Conservation (phyloP, 2,888 invertebrate genomes). For the Cryptophagus acutangulus region DNA sequence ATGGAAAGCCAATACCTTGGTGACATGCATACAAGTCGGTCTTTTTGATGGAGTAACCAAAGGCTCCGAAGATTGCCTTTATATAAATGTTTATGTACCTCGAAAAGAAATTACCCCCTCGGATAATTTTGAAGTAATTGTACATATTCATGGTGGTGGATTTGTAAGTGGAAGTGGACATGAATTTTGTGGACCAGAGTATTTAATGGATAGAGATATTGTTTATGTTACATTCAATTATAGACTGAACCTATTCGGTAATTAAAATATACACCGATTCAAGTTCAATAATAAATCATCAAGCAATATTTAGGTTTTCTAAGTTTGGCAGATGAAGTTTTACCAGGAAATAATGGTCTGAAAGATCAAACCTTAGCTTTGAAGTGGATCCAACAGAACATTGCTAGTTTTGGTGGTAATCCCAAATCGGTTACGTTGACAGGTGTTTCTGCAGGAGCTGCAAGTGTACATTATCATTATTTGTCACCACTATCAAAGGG, state of each 20-base stretch:
- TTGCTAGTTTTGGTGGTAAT: constrained; percentile 64
- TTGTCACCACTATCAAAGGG: constrained; percentile 59
- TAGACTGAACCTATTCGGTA: constrained; percentile 53
- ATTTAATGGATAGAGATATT: constrained; percentile 58
- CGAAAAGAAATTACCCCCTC: constrained; percentile 25
- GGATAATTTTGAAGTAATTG: constrained; percentile 52
- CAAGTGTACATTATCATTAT: constrained; percentile 66
- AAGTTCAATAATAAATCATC: too few relatives aligned
- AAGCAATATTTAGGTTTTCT: too few relatives aligned
- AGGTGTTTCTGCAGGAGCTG: constrained; percentile 68
- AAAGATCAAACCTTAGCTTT: constrained; percentile 68
- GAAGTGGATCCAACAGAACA: constrained; percentile 62
- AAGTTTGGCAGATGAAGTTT: constrained; percentile 61
- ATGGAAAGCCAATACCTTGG: constrained; percentile 55
- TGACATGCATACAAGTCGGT: constrained; percentile 9
- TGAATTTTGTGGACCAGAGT: constrained; percentile 51
- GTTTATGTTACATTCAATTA: constrained; percentile 63
- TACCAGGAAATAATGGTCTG: constrained; percentile 66
- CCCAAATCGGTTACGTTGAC: constrained; percentile 59
- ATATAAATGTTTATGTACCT: constrained; percentile 56
- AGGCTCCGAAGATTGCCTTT: constrained; percentile 62
- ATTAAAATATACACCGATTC: too few relatives aligned
- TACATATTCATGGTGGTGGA: constrained; percentile 59
- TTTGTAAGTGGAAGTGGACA: constrained; percentile 58
- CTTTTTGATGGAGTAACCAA: too few relatives aligned